Evolutionary conservation across 2,797 vertebrate genomes (phyloP).

Genomic region (Scolopax rusticola): DNA sequence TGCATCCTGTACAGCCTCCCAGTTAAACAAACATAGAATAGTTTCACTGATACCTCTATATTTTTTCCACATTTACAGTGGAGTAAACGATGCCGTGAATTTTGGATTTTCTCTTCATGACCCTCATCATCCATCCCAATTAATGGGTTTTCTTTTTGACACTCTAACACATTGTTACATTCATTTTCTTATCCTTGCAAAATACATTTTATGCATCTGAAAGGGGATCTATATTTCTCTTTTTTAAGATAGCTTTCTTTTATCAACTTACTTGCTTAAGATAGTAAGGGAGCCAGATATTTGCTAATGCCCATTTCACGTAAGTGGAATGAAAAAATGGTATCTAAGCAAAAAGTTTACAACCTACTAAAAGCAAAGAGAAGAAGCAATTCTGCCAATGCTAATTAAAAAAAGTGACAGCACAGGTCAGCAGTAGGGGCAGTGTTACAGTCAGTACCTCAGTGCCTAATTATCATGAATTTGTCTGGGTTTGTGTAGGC

Average conservation of each 20-base stretch:
- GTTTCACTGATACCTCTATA: background rate
- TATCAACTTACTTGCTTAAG: background rate
- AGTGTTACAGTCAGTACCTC: background rate
- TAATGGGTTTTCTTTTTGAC: background rate
- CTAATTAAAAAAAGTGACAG: background rate
- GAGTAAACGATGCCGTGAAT: background rate
- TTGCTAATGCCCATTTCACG: background rate
- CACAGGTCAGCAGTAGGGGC: background rate
- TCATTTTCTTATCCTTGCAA: background rate
- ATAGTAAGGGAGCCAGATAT: background rate
- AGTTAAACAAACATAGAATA: constrained; percentile 13
- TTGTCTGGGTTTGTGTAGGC: background rate
- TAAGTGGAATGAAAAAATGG: background rate
- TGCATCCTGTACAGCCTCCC: background rate
- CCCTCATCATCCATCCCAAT: background rate
- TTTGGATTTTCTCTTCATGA: background rate
- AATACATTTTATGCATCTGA: background rate
- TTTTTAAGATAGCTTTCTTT: background rate
- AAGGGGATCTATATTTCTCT: background rate
- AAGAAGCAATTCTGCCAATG: background rate
- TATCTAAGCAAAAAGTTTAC: background rate
- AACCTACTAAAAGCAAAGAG: background rate
- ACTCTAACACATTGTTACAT: background rate
- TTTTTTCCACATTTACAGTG: background rate
- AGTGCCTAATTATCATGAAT: background rate